Evolutionary conservation across 2,797 vertebrate genomes (phyloP), one percentile per base, ranked within the genome.

Genomic region (Microctenopoma steveboyesi): DNA sequence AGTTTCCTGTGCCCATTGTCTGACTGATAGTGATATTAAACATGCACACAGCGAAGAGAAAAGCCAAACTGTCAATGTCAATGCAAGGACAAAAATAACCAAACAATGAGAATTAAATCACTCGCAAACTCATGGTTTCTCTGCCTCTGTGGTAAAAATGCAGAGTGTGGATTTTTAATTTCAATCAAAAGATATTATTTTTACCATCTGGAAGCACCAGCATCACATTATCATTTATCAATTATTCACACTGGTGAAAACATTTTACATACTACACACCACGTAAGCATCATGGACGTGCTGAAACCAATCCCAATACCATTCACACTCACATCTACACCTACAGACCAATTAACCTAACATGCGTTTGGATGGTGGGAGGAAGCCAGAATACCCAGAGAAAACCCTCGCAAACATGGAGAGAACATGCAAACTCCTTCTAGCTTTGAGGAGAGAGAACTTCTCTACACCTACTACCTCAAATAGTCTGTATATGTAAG

Each of bases 1-100:
- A 52, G 66, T 62, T 82, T 81, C 72, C 57, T 72, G 50, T 25
- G 25, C 12, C 64, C 33, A 72, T 83, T 82, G 78, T 88, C 52
- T 76, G 18, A 64, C 49, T 54, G 63, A 70, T 53, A 69, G 51
- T 74, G 64, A 70, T 51, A 60, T 52, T 33, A 64, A 73, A 45
- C 50, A 62, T 59, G 58, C 18, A 67, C 52, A 47, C 10, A 10
- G 30, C 55, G 54, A 74, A 68, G 9, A 46, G 7, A 49, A 49
- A 61, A 64, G 0, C 25, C 30, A 52, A 60, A 66, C 4, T 46
- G 7, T 45, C 43, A 4, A 3, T 50, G 56, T 66, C 47, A 74
- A n/a, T 50, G 14, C 1, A 8, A 16, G 10, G 60, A 59, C 60
- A 71, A 54, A 82, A 82, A 84, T 73, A 84, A 60, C 43, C 47